Evolutionary conservation across 2,797 vertebrate species (phyloP).

Genomic region (Acanthiza pusilla): DNA sequence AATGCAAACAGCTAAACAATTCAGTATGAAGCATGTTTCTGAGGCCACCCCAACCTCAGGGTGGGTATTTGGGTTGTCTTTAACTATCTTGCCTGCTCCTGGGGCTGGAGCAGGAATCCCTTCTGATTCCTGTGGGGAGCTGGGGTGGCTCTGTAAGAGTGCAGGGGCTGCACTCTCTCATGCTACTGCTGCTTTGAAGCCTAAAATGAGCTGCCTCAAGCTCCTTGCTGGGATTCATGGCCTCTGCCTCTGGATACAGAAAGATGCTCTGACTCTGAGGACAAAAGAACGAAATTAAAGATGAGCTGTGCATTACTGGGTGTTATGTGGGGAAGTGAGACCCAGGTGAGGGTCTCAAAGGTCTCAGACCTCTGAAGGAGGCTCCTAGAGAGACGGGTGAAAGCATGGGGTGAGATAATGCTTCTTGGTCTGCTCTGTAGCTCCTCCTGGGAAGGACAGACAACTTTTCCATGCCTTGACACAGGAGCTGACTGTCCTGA

Average conservation of each 20-base stretch:
- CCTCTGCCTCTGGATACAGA: background rate
- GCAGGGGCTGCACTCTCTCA: background rate
- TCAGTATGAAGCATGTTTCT: background rate
- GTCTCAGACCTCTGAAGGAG: background rate
- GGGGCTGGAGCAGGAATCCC: background rate
- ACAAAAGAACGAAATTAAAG: background rate
- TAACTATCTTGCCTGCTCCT: background rate
- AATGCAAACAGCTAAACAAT: background rate
- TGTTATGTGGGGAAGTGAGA: background rate
- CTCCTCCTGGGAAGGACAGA: background rate
- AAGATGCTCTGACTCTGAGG: background rate
- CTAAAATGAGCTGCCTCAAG: rapidly evolving
- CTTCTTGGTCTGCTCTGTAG: background rate
- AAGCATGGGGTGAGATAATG: background rate
- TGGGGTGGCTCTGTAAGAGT: background rate
- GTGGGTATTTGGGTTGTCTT: background rate
- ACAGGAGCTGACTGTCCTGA: rapidly evolving
- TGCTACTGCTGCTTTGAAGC: background rate
- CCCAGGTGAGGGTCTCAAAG: background rate
- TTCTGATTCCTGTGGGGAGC: background rate
- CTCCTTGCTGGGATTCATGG: background rate
- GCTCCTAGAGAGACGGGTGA: background rate
- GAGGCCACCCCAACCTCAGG: background rate
- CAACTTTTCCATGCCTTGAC: background rate
- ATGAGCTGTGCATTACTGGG: background rate